Evolutionary conservation across 2,113 vertebrate genomes (phyloP), one percentile per base, ranked within the genome.

Genomic region (Ceyx margarethae): DNA sequence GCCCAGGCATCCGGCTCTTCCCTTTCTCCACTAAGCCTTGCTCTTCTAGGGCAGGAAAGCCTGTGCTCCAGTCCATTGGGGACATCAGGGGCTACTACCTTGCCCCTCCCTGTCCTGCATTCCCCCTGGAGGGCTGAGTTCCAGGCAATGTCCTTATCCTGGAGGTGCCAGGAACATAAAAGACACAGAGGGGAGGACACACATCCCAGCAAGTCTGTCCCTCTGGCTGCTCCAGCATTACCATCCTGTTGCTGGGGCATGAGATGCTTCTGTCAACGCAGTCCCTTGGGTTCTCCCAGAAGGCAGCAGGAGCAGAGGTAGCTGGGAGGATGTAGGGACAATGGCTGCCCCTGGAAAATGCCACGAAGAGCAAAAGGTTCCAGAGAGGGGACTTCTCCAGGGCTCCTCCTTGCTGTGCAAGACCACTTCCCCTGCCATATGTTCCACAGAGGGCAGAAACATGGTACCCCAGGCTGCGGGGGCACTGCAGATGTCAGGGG

Each of bases 381-480:
- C 25, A 20, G 56, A 54, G 20, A 31, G 78, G 62, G 43, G 26
- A 25, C 8, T 71, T 43, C 15, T 62, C 28, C 71, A 50, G 35
- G 13, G 11, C 65, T 81, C 62, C n/a, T 83, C 60, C 60, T 91
- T 4, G 1, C 54, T 20, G 6, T 31, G 8, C 2, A 3, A 74
- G 53, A 58, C 79, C 8, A 1, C 48, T 71, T 82, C 8, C 10
- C 19, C 23, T 58, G 23, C 26, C 29, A 37, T 0, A 0, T 2
- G 0, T 37, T 81, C 23, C 50, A 51, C 25, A 66, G n/a, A 93
- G 26, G 23, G 48, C 74, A 68, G 61, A 73, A 85, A 6, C 0
- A 3, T 40, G 56, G 7, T 29, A 18, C 26, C 26, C 3, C 0
- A 10, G 37, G 56, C 45, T 2, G 11, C 1, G 3, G 45, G 17